Evolutionary conservation across 2,888 invertebrate species (phyloP), one percentile per base, ranked within the genome.

Genomic region (Philaethria dido): DNA sequence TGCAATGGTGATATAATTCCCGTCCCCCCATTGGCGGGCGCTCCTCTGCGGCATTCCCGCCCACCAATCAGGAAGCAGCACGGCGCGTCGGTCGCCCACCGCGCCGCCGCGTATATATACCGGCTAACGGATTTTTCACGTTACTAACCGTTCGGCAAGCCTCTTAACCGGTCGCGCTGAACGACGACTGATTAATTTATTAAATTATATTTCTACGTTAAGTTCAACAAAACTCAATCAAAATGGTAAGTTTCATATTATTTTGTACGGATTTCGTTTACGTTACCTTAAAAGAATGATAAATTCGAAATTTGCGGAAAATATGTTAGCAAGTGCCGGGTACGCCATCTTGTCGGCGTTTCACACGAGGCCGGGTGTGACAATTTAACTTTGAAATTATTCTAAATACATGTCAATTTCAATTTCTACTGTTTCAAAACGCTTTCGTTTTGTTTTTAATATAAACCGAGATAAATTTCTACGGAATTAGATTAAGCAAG

Each of bases 141-240:
- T 89, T 91, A 93, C 89, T 89, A 92, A 93, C 93, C 94, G 95
- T 95, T 95, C 93, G 94, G 94, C 92, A 93, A 94, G 93, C 94
- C 94, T 92, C 95, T 94, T 95, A 89, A 92, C 94, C 93, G 94
- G 94, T 94, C 86, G 82, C 85, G 93, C 93, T 89, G 93, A 93
- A 94, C 93, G 93, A 86, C 86, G 87, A 92, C 89, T 89, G 89
- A 89, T 76, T 76, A 76, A 78, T 79, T 87, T 86, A 83, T 76
- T 91, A 88, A 89, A 82, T 89, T 90, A 88, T 62, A 62, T 87
- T 85, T 84, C 78, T 89, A 87, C 86, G 78, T 77, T 88, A 88
- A 90, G 88, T 87, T 85, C 84, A 81, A 87, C 85, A 86, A 81
- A 89, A 87, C 89, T 86, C 86, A 79, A 86, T 78, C 86, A 92